These are phyloP conservation scores for Galeopsomyia nigrocyanea DNA, from an alignment of 2,888 invertebrate species.

Conservation along the genomic window DNA sequence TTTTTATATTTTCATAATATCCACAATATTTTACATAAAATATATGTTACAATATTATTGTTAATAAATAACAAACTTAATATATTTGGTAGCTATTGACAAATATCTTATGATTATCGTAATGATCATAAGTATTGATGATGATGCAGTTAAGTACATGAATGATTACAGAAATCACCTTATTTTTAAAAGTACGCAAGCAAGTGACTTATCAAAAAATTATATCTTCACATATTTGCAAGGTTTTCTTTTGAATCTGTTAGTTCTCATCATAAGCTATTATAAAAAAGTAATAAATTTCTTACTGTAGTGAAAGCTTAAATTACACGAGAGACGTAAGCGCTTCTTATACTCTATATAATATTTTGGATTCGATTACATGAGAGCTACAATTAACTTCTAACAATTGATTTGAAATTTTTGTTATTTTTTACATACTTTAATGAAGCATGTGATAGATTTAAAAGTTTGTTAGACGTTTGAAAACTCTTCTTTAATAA, in stretches of 20 bases:
- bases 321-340: not conserved
- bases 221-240: slow-evolving; percentile 6
- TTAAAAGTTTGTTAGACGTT: slow-evolving; percentile 10
- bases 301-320: slow-evolving; percentile 29
- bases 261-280: slow-evolving; percentile 6
- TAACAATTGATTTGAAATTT: not conserved
- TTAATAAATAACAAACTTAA: slow-evolving; percentile 57
- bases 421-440: not conserved
- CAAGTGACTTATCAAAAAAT: slow-evolving; percentile 47
- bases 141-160: slow-evolving; percentile 56
- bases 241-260: not conserved
- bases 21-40: slow-evolving; percentile 65
- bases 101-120: slow-evolving; percentile 39
- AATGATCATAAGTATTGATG: slow-evolving; percentile 47
- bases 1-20: slow-evolving; percentile 58
- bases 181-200: slow-evolving; percentile 39
- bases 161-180: slow-evolving; percentile 25
- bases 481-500: slow-evolving; percentile 41
- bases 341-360: slow-evolving; percentile 4
- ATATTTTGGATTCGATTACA: slow-evolving; percentile 1
- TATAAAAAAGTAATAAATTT: slow-evolving; percentile 13
- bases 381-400: too few species aligned
- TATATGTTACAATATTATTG: slow-evolving; percentile 62
- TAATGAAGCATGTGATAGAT: slow-evolving; percentile 16
- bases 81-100: slow-evolving; percentile 43